These are phyloP conservation scores for Paramormyrops hopkinsi DNA, from an alignment of 2,797 vertebrate genomes.

Conservation along the genomic window DNA sequence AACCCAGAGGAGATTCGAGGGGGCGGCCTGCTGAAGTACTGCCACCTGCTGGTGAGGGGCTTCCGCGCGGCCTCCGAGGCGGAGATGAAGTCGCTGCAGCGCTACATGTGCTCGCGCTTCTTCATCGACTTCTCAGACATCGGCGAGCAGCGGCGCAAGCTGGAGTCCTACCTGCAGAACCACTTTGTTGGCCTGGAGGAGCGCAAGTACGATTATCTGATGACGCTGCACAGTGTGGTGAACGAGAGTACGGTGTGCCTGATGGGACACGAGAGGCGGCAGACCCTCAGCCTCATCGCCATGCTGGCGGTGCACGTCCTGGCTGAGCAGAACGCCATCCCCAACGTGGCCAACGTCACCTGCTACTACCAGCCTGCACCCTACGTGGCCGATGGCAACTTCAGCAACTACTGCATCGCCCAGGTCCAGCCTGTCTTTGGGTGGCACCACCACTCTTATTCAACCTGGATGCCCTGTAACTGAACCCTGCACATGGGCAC, in stretches of 20 bases:
- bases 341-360: conserved; percentile 96
- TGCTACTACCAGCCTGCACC: conserved; percentile 98
- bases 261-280: conserved; percentile 97
- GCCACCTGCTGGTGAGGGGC: conserved; percentile 92
- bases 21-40: conserved; percentile 95
- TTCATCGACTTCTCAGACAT: conserved; percentile 99
- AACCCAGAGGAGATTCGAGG: conserved; percentile 97
- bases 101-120: conserved; percentile 98
- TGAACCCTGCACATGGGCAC: conserved; percentile 53
- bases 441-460: conserved; percentile 90
- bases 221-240: conserved; percentile 93
- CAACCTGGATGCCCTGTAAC: conserved; percentile 97
- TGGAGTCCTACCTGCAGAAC: conserved; percentile 98
- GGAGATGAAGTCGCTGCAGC: conserved; percentile 95
- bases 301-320: conserved; percentile 94
- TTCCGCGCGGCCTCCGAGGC: conserved; percentile 85
- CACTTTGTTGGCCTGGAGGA: conserved; percentile 98
- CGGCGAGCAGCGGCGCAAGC: conserved; percentile 91
- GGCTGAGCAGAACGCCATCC: conserved; percentile 95
- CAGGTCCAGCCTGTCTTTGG: conserved; percentile 94
- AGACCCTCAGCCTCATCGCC: conserved; percentile 92
- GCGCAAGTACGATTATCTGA: conserved; percentile 98
- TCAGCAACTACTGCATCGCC: conserved; percentile 98
- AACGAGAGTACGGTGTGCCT: conserved; percentile 98
- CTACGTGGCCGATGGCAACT: conserved; percentile 95